A percentile compares a stretch with the other conserved stretches of the same genome.
These are phyloP conservation scores for Bradynema listronoti DNA, from an alignment of 1,140 invertebrate species.

Conservation along the genomic window DNA sequence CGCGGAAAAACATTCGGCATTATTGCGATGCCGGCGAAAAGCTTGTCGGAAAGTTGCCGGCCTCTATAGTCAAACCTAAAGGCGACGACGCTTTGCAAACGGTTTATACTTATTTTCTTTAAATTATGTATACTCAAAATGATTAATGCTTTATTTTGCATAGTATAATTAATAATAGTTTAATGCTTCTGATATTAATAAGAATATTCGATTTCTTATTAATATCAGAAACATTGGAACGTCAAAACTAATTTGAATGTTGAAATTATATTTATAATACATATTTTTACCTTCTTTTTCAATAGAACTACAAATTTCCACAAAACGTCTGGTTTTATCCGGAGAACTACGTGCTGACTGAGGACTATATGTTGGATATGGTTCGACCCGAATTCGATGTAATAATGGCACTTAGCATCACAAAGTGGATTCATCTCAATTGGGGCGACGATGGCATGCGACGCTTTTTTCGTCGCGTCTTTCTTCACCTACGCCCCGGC, in stretches of 20 bases:
- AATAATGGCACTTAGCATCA: slow-evolving; percentile 86
- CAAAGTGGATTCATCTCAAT: slow-evolving; percentile 97
- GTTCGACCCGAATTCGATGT: slow-evolving; percentile 73
- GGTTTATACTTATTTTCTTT: slow-evolving; percentile 6
- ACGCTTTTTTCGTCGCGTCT: slow-evolving; percentile 81
- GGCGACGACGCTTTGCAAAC: slow-evolving; percentile 60
- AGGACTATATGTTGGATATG: slow-evolving; percentile 22
- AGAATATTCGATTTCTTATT: too few species aligned
- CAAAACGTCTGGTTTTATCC: slow-evolving; percentile 62
- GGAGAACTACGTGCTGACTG: slow-evolving; percentile 72
- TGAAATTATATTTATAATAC: too few species aligned
- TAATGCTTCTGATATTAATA: too few species aligned
- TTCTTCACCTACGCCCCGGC: slow-evolving; percentile 69
- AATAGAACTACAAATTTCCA: slow-evolving; percentile 33
- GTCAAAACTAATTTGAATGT: too few species aligned
- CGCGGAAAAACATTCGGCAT: slow-evolving; percentile 73
- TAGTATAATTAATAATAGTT: too few species aligned
- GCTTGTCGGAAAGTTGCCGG: slow-evolving; percentile 65
- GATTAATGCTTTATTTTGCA: too few species aligned
- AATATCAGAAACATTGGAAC: too few species aligned
- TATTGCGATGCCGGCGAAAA: slow-evolving; percentile 65
- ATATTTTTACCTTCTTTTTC: slow-evolving; percentile 71
- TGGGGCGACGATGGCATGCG: slow-evolving; percentile 91
- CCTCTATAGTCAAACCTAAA: slow-evolving; percentile 67
- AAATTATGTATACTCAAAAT: too few species aligned